phyloP scores from a whole-genome alignment of 1,140 invertebrate species.

The Condylostylus longicornis region DNA sequence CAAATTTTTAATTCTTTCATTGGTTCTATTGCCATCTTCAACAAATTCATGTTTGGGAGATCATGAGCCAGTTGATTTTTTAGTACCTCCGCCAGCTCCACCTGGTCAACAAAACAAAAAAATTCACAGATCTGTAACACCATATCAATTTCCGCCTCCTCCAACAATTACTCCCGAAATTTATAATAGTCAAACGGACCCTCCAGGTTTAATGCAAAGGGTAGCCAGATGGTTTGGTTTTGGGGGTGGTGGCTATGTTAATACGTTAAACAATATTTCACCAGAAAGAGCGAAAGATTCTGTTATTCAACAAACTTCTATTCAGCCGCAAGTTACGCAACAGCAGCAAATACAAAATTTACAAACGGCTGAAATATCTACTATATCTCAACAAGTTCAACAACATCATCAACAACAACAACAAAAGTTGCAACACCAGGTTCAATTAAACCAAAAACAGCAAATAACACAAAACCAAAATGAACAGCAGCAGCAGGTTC shows the following conservation, averaged over 20 bases:
- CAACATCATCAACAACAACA: conserved; percentile 15
- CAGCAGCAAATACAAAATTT: conserved; percentile 11
- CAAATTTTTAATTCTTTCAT: too few relatives aligned
- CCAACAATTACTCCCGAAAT: neutral
- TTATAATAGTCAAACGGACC: neutral
- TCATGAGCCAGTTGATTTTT: too few relatives aligned
- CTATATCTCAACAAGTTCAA: conserved; percentile 19
- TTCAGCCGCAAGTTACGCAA: conserved; percentile 8
- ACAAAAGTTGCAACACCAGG: too few relatives aligned
- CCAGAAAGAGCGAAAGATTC: neutral
- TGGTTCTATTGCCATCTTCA: too few relatives aligned
- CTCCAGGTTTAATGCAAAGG: conserved; percentile 22
- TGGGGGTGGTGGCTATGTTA: conserved; percentile 3
- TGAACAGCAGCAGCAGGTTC: too few relatives aligned
- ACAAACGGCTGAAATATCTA: conserved; percentile 2
- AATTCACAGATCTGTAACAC: conserved; percentile 3
- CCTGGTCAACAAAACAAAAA: too few relatives aligned
- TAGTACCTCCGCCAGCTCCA: too few relatives aligned
- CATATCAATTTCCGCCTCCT: neutral
- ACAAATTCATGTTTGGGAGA: too few relatives aligned
- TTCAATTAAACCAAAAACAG: too few relatives aligned
- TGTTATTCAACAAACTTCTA: neutral
- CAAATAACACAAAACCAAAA: too few relatives aligned
- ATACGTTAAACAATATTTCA: too few relatives aligned
- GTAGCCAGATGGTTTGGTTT: conserved; percentile 28